phyloP scores from a whole-genome alignment of 2,888 invertebrate genomes.

The Hyposoter didymator region DNA sequence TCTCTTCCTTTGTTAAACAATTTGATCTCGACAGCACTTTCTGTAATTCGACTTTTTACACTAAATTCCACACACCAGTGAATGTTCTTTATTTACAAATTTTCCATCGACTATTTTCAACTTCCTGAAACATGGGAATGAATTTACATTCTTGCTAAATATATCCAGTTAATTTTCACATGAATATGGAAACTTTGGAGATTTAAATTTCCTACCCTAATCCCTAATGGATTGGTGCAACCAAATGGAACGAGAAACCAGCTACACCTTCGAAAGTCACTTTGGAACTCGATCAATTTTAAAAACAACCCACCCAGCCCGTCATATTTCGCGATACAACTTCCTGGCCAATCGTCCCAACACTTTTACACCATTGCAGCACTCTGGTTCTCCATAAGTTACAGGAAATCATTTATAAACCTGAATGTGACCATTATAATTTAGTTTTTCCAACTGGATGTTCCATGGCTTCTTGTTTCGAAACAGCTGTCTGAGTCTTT shows the following conservation, averaged over 20 bases:
- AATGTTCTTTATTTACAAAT: not conserved
- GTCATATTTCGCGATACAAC: not conserved
- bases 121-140: not conserved
- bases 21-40: conserved; percentile 8
- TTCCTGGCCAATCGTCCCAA: not conserved
- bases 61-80: not conserved
- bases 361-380: not conserved
- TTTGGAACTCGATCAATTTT: too few relatives aligned
- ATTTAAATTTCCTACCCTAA: too few relatives aligned
- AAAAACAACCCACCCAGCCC: not conserved
- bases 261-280: too few relatives aligned
- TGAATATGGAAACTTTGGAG: not conserved
- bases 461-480: not conserved
- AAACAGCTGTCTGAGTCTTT: too few relatives aligned
- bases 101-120: not conserved
- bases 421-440: not conserved
- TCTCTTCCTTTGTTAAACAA: not conserved
- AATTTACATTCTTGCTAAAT: not conserved
- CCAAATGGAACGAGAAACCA: too few relatives aligned
- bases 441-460: not conserved
- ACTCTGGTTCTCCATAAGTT: not conserved
- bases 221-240: too few relatives aligned
- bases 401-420: not conserved
- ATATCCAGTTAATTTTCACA: not conserved
- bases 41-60: not conserved